Percentiles rank a stretch among this genome's conserved stretches.
Evolutionary conservation across 2,888 invertebrate species (phyloP).

Genomic region (Dione vanillae): DNA sequence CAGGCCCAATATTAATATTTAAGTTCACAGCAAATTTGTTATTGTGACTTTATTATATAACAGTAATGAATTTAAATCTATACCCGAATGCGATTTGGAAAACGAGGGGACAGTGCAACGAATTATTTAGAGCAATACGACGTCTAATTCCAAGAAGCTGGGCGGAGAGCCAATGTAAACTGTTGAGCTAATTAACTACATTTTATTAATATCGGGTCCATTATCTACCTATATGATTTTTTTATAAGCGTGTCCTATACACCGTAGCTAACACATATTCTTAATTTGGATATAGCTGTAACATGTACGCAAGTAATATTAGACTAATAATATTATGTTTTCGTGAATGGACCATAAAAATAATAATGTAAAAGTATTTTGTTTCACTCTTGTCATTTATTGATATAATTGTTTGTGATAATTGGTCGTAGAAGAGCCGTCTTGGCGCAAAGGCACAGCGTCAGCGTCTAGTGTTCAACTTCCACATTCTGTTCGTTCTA

Average conservation of each 20-base stretch:
- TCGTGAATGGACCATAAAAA: too few relatives aligned
- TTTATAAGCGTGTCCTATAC: constrained; percentile 25
- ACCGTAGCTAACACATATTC: constrained; percentile 13
- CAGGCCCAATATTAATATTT: too few relatives aligned
- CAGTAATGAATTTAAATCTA: constrained; percentile 11
- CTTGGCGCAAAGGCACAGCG: too few relatives aligned
- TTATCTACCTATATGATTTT: too few relatives aligned
- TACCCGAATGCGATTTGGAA: constrained; percentile 31
- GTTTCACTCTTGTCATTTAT: too few relatives aligned
- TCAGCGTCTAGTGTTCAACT: too few relatives aligned
- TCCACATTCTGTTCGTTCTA: too few relatives aligned
- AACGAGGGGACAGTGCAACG: constrained; percentile 49
- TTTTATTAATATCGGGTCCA: constrained; percentile 40
- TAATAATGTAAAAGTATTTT: too few relatives aligned
- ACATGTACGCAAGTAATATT: neutral
- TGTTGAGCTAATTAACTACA: constrained; percentile 47
- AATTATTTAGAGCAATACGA: constrained; percentile 56
- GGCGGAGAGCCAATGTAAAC: constrained; percentile 47
- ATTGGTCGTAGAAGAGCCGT: too few relatives aligned
- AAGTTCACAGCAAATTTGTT: too few relatives aligned
- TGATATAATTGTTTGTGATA: too few relatives aligned
- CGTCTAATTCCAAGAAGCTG: constrained; percentile 52
- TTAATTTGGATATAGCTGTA: constrained; percentile 22
- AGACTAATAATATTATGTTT: neutral
- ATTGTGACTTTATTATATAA: neutral